phyloP scores from a whole-genome alignment of 2,888 invertebrate genomes.

The Seira musarum region DNA sequence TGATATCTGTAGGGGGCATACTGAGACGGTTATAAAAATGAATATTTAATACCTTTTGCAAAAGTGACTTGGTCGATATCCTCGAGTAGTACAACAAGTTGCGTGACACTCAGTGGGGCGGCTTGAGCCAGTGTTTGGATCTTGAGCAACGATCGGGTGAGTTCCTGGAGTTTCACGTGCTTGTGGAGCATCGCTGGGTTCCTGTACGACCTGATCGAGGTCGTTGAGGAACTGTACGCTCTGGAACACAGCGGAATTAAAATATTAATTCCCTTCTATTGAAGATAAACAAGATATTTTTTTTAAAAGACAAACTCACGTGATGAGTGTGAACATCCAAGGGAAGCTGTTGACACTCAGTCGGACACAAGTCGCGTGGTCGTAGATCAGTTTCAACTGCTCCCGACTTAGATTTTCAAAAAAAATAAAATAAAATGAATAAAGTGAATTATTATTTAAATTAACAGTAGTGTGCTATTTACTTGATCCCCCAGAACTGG shows the following conservation, averaged over 20 bases:
- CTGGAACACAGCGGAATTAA: not conserved
- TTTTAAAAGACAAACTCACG: too few relatives aligned
- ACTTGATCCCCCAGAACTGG: slow-evolving; percentile 54
- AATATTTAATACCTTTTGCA: slow-evolving; percentile 29
- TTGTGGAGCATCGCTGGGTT: not conserved
- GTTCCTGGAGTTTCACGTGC: slow-evolving; percentile 11
- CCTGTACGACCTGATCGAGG: not conserved
- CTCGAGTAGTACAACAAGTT: slow-evolving; percentile 22
- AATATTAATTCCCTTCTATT: too few relatives aligned
- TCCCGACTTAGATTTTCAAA: slow-evolving; percentile 38
- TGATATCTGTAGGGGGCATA: not conserved
- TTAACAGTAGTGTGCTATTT: not conserved
- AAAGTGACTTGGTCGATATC: slow-evolving; percentile 19
- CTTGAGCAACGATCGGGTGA: not conserved
- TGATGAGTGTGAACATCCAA: slow-evolving; percentile 57
- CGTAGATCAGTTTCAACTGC: slow-evolving; percentile 58
- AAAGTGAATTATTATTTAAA: not conserved
- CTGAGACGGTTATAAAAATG: not conserved
- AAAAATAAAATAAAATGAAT: too few relatives aligned
- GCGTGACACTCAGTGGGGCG: slow-evolving; percentile 19
- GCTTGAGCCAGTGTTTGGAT: slow-evolving; percentile 32
- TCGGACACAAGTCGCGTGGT: slow-evolving; percentile 53
- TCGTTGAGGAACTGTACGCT: slow-evolving; percentile 6
- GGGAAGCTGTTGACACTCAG: slow-evolving; percentile 62
- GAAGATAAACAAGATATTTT: too few relatives aligned